Evolutionary conservation across 2,888 invertebrate species (phyloP), one percentile per base, ranked within the genome.

Genomic region (Leptothorax acervorum): DNA sequence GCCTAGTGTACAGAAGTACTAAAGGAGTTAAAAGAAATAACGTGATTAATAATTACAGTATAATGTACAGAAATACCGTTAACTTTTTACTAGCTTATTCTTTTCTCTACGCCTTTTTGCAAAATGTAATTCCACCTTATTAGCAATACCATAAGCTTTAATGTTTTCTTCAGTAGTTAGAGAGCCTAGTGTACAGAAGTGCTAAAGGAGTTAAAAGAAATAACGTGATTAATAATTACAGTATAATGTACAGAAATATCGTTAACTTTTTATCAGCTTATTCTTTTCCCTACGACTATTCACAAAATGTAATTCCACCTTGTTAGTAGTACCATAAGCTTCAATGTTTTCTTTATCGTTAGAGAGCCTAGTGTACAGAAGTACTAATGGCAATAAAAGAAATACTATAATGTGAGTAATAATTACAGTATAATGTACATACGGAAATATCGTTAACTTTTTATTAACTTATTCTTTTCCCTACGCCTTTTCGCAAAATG

Each of bases 281-380:
- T 93, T 92, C 81, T 94, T 93, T 63, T 93, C 91, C 82, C 93
- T 92, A 3, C 86, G 87, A 71, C 75, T 92, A 71, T 94, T 95
- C 0, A 88, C 83, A 84, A 93, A 95, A 79, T 87, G 60, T 39
- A 95, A 76, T 84, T 92, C 92, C 4, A 87, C 75, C 85, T 91
- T 93, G 81, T 94, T 95, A 12, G 75, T 79, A 45, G 95, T 88
- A 1, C 94, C 94, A 85, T 95, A 95, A 82, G 89, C 86, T 85
- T 93, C 92, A 65, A 94, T 93, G 62, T 93, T 92, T 79, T 93
- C 92, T 8, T 88, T 88, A 48, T 94, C 92, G 51, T 92, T 84
- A 12, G 12, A 65, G 18, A 95, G 87, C 65, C 83, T 83, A 2
- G 89, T 75, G 45, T 92, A 23, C 23, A 23, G 23, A 23, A 23